phyloP scores from a whole-genome alignment of 2,888 invertebrate genomes.

The Pyrocoelia pectoralis region DNA sequence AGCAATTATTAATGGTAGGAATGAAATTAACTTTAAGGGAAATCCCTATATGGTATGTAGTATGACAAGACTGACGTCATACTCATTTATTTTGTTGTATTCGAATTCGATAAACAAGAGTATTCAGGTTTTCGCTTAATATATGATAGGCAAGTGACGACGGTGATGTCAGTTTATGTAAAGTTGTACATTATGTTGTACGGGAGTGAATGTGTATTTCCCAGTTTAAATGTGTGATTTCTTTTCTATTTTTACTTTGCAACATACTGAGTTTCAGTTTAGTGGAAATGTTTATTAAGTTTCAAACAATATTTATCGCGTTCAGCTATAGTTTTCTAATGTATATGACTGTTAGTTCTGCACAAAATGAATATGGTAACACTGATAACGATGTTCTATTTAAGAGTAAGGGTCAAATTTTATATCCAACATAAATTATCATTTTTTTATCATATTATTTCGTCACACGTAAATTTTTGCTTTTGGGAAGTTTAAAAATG shows the following conservation, averaged over 20 bases:
- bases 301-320: neutral
- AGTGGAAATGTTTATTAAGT: constrained; percentile 13
- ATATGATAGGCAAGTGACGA: constrained; percentile 2
- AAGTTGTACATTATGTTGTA: neutral
- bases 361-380: constrained; percentile 4
- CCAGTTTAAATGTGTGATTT: constrained; percentile 8
- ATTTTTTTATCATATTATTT: neutral
- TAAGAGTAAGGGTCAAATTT: constrained; percentile 9
- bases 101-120: constrained; percentile 20
- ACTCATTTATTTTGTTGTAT: constrained; percentile 18
- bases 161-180: constrained; percentile 9
- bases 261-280: neutral
- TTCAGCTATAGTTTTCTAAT: neutral
- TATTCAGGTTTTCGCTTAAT: constrained; percentile 20
- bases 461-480: neutral
- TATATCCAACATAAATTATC: neutral
- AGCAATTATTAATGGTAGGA: too few relatives aligned
- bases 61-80: constrained; percentile 24
- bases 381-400: constrained; percentile 5
- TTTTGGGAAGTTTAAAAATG: neutral
- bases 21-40: constrained; percentile 6
- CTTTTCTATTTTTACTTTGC: neutral
- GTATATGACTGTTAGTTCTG: neutral
- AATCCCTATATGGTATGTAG: constrained; percentile 18
- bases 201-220: neutral